Conservation (phyloP, 2,888 invertebrate genomes). For the Dryomyza anilis region DNA sequence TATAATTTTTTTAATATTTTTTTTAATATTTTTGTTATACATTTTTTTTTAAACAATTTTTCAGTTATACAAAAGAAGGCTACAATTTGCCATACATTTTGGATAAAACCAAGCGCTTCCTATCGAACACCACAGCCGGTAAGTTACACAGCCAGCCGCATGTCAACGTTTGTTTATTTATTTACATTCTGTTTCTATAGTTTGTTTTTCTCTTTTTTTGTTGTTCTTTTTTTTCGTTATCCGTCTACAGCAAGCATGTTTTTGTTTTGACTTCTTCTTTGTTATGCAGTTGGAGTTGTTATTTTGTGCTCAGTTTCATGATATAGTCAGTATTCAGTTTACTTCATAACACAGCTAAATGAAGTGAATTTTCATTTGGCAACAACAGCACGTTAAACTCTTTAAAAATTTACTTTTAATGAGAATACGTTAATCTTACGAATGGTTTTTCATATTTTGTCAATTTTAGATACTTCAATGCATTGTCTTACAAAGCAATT, state of each 20-base stretch:
- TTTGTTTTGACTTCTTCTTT: neutral
- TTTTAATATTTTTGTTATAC: neutral
- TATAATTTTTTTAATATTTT: too few species aligned
- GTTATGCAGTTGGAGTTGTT: neutral
- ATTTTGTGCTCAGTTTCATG: neutral
- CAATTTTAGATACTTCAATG: too few species aligned
- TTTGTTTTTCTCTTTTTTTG: neutral
- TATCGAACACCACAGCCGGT: conserved; percentile 61
- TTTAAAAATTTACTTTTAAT: too few species aligned
- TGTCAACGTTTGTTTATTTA: neutral
- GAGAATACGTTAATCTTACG: neutral
- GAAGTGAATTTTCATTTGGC: neutral
- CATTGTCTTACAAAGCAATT: too few species aligned
- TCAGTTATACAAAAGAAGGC: conserved; percentile 59
- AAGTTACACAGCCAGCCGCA: conserved; percentile 42
- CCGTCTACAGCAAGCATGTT: neutral
- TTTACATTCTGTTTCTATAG: neutral
- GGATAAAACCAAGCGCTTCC: conserved; percentile 60
- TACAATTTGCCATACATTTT: conserved; percentile 61
- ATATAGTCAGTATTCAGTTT: too few species aligned
- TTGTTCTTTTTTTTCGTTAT: neutral
- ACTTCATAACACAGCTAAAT: too few species aligned
- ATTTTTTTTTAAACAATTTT: conserved; percentile 3
- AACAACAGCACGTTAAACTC: too few species aligned
- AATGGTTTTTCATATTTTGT: neutral